Base-by-base conservation (phyloP, 2,113 vertebrate species). In the Clarias macrocephalus region DNA sequence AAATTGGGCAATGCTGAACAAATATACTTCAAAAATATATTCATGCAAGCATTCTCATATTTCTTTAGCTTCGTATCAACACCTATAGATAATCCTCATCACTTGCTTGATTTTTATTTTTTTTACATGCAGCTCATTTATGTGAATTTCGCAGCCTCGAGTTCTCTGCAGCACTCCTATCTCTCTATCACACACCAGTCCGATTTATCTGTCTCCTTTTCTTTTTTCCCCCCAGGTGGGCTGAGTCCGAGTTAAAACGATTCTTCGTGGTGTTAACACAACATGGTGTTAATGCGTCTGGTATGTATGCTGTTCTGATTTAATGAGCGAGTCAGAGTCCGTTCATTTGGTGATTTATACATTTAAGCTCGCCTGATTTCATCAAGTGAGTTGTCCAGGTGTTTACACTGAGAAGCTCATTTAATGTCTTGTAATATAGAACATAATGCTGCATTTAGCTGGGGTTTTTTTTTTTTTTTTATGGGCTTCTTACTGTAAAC, bases 401-500 rank as follows among this genome's bases (percentile, higher is more conserved):
- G 28, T 79, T 60, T 84, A 84, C 79, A 63, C 28, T 28, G 54
- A 86, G 72, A 86, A 83, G 77, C 16, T 48, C 75, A 80, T 15
- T 30, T 52, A 42, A 70, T 42, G 10, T 37, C 54, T 59, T 68
- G 12, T 59, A 56, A 84, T 86, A 82, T 15, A 81, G 82, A 54
- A 25, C 15, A 33, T 70, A 86, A 86, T 70, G 63, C 54, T 75
- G 60, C 77, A 79, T 89, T 25, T 25, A 81, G 59, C 79, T 81
- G 79, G 79, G 79, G 79, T 62, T 5, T 5, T 23, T 63, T 59
- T 68, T 11, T 52, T 28, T 30, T 72, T 33, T 60, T 79, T 81
- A 37, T 80, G 85, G 80, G 77, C 65, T 63, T 87, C 82, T 85
- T 75, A 82, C n/a, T 82, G 62, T 42, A 63, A 79, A 86, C 72